phyloP scores from a whole-genome alignment of 2,888 invertebrate genomes.

The Dryomyza anilis region DNA sequence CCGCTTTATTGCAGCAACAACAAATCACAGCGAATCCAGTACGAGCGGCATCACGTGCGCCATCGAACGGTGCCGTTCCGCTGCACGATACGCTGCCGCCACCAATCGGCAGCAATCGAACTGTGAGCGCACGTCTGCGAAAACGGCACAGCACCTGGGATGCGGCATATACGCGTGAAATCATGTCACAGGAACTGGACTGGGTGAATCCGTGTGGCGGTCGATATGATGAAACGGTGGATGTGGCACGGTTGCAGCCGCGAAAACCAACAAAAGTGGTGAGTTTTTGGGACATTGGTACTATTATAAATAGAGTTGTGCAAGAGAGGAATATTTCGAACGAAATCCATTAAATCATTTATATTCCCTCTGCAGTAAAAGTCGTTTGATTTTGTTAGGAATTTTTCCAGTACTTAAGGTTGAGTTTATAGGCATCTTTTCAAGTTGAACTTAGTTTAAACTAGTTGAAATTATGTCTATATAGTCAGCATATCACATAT shows the following conservation, averaged over 20 bases:
- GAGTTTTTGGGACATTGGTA: no score
- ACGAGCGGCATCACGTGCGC: conserved; percentile 1
- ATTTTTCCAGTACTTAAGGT: no score
- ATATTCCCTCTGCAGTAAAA: no score
- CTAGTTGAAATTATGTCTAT: no score
- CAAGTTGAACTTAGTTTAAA: no score
- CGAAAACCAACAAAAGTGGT: conserved; percentile 34
- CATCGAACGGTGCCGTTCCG: not conserved
- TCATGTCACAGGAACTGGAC: conserved; percentile 34
- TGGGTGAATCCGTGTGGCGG: conserved; percentile 51
- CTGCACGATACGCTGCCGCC: no score
- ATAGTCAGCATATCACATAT: no score
- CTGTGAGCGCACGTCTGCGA: conserved; percentile 32
- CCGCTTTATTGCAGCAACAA: conserved; percentile 24
- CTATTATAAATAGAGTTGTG: no score
- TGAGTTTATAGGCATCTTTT: no score
- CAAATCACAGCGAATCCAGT: conserved; percentile 20
- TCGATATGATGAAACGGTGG: conserved; percentile 15
- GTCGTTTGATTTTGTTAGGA: no score
- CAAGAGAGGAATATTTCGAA: no score
- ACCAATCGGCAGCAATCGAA: not conserved
- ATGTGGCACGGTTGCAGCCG: conserved; percentile 5
- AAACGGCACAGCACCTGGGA: conserved; percentile 35
- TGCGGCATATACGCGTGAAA: conserved; percentile 34
- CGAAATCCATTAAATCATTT: no score